Evolutionary conservation across 2,113 vertebrate genomes (phyloP).

Genomic region (Tachysurus vachellii): DNA sequence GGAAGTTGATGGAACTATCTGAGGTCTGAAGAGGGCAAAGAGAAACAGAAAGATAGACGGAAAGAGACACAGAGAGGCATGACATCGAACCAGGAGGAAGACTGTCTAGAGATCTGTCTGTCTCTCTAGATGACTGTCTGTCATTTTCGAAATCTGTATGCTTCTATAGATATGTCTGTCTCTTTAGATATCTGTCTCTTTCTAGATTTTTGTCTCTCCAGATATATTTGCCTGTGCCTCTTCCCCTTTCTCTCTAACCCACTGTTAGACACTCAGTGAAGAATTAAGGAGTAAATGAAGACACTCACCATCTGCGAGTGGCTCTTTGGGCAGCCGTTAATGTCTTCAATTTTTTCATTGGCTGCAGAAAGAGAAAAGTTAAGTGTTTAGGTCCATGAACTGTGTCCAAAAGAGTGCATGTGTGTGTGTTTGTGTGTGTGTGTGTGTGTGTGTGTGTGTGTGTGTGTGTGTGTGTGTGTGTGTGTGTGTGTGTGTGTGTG

Average conservation of each 20-base stretch:
- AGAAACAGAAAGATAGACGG: too few species aligned
- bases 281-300: background rate
- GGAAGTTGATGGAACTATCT: too few species aligned
- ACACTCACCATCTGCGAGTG: slow-evolving; percentile 96
- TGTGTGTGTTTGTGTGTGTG: background rate
- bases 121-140: too few species aligned
- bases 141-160: too few species aligned
- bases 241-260: background rate
- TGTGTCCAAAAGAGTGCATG: background rate
- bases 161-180: too few species aligned
- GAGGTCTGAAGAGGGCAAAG: too few species aligned
- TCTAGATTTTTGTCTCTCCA: background rate
- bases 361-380: slow-evolving; percentile 72
- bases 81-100: too few species aligned
- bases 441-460: slow-evolving; percentile 3
- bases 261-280: slow-evolving; percentile 14
- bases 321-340: slow-evolving; percentile 97
- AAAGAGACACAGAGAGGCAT: too few species aligned
- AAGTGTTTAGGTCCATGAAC: background rate
- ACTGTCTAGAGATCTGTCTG: too few species aligned
- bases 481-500: slow-evolving; percentile 10
- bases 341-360: slow-evolving; percentile 98
- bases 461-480: background rate
- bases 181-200: too few species aligned
- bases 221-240: too few species aligned